Evolutionary conservation across 2,797 vertebrate genomes (phyloP).

Genomic region (Sardinella longiceps): DNA sequence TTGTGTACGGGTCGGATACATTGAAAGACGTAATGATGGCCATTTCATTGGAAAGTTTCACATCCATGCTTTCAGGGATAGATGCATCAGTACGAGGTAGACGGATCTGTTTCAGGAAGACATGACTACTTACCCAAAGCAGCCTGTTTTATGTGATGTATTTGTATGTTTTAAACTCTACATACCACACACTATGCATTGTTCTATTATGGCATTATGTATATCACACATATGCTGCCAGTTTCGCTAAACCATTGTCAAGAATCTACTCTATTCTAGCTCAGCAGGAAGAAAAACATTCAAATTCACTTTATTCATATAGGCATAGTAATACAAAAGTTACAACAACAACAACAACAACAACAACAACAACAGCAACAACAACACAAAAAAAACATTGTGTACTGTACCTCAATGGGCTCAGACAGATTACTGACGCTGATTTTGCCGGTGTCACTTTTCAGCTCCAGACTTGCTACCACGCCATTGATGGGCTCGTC

Average conservation of each 20-base stretch:
- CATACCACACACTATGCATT: too few relatives aligned
- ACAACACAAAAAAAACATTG: not conserved
- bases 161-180: too few relatives aligned
- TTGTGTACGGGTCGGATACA: slow-evolving; percentile 62
- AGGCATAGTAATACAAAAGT: too few relatives aligned
- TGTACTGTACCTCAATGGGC: slow-evolving; percentile 74
- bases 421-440: slow-evolving; percentile 58
- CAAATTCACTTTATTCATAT: too few relatives aligned
- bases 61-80: not conserved
- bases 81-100: slow-evolving; percentile 55
- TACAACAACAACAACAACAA: not conserved
- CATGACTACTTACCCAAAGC: not conserved
- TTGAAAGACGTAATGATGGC: slow-evolving; percentile 59
- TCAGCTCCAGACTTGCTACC: slow-evolving; percentile 66
- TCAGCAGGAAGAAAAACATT: too few relatives aligned
- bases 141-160: not conserved
- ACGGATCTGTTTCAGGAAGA: slow-evolving; percentile 62
- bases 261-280: too few relatives aligned
- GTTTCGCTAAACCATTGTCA: too few relatives aligned
- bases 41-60: slow-evolving; percentile 48
- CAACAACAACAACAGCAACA: too few relatives aligned
- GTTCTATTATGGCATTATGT: too few relatives aligned
- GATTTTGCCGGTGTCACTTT: slow-evolving; percentile 20
- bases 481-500: slow-evolving; percentile 65
- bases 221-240: too few relatives aligned